Evolutionary conservation across 2,888 invertebrate genomes (phyloP), one percentile per base, ranked within the genome.

Genomic region (Clivina fossor): DNA sequence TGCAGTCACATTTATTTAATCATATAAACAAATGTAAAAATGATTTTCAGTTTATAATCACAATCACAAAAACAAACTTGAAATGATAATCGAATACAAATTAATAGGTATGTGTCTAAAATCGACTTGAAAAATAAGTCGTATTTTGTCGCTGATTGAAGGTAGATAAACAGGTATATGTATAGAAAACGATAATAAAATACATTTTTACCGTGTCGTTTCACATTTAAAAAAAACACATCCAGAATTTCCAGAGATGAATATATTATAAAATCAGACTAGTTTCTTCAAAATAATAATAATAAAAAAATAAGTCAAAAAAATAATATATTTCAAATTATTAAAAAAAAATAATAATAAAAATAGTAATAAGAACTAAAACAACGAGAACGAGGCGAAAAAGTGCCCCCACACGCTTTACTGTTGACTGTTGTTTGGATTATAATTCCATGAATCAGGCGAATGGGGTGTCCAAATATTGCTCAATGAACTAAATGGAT

Each of bases 401-500:
- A 9, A 9, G 30, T 32, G n/a, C 19, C n/a, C n/a, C n/a, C 22
- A 43, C 7, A 43, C 13, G 22, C 26, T 24, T 55, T 38, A 44
- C 19, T 53, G 43, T 13, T 28, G 22, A 40, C 33, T 44, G 47
- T 50, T 38, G 20, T 43, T 19, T 11, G 41, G 41, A 32, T 55
- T 55, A 44, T 68, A 71, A 56, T 67, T 71, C 74, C 74, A 75
- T 16, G 72, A 70, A 58, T 71, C 72, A 8, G 67, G 65, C 51
- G 71, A 68, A 50, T 71, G 69, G 4, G 67, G 69, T 20, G 71
- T 67, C 75, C 75, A 76, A 53, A 75, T 74, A 58, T 70, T 72
- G 58, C 69, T 71, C 56, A 71, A 69, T 63, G 67, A 76, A 69
- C 58, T 74, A 69, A 72, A 76, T 65, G 73, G 78, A 69, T 73